Evolutionary conservation across 1,140 invertebrate genomes (phyloP).

Genomic region (Daktulosphaira vitifoliae): DNA sequence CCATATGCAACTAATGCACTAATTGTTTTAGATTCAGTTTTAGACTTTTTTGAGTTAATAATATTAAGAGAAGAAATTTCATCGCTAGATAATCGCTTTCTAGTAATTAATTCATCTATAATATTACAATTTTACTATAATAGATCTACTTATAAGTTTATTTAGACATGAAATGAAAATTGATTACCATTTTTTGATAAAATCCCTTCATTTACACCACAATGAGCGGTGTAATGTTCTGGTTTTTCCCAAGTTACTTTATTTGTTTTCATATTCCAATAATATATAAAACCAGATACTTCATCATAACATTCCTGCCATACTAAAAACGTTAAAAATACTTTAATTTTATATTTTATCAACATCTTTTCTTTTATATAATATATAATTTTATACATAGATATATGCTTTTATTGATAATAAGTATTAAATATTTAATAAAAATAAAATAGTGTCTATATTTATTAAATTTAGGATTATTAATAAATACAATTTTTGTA

Average conservation of each 20-base stretch:
- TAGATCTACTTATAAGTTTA: background rate
- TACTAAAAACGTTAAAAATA: background rate
- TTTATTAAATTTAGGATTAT: no score
- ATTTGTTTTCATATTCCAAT: conserved; percentile 28
- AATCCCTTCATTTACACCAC: background rate
- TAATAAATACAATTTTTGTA: no score
- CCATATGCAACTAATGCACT: conserved; percentile 26
- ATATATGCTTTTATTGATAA: no score
- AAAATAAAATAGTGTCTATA: no score
- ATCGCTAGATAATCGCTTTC: conserved; percentile 22
- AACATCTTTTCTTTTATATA: no score
- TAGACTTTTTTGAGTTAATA: conserved; percentile 10
- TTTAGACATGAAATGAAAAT: no score
- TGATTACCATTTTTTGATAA: no score
- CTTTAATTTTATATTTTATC: no score
- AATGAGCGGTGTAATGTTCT: conserved; percentile 3
- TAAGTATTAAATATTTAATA: no score
- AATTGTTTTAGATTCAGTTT: conserved; percentile 9
- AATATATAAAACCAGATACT: conserved; percentile 29
- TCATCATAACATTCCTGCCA: conserved; percentile 31
- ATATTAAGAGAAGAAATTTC: background rate
- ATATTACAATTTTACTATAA: background rate
- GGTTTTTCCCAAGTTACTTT: conserved; percentile 30
- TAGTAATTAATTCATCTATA: background rate
- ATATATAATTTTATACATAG: no score